A percentile compares a stretch with the other conserved stretches of the same genome.
Conservation (phyloP, 2,113 vertebrate genomes). For the Macquaria australasica region DNA sequence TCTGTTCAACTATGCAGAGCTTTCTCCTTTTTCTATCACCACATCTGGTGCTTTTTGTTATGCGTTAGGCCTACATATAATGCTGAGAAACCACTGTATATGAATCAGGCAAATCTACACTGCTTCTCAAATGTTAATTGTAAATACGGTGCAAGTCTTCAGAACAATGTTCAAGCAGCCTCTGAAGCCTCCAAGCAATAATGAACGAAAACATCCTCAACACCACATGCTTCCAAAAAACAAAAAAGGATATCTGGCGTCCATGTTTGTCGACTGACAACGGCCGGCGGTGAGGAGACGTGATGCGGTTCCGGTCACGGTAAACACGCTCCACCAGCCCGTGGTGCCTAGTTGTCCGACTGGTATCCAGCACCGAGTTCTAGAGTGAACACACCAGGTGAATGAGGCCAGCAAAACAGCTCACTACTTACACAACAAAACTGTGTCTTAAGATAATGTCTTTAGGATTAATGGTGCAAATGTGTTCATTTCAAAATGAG, state of each 20-base stretch:
- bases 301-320: slow-evolving; percentile 93
- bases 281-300: slow-evolving; percentile 94
- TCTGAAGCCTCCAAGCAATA: slow-evolving; percentile 1
- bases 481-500: slow-evolving; percentile 79
- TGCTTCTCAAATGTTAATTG: not conserved
- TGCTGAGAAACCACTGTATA: not conserved
- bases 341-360: slow-evolving; percentile 96
- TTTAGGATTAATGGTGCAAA: slow-evolving; percentile 74
- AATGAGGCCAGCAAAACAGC: slow-evolving; percentile 55
- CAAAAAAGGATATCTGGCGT: slow-evolving; percentile 96
- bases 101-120: not conserved
- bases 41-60: not conserved
- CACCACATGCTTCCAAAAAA: not conserved
- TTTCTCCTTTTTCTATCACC: not conserved
- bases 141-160: not conserved
- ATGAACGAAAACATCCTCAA: not conserved
- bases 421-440: slow-evolving; percentile 3
- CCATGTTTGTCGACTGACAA: slow-evolving; percentile 97
- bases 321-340: slow-evolving; percentile 97
- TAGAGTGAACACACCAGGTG: slow-evolving; percentile 87
- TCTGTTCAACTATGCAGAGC: not conserved
- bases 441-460: slow-evolving; percentile 43
- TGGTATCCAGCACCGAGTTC: slow-evolving; percentile 95
- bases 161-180: not conserved
- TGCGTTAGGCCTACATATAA: not conserved